Evolutionary conservation across 2,888 invertebrate species (phyloP).

Genomic region (Apoderus coryli): DNA sequence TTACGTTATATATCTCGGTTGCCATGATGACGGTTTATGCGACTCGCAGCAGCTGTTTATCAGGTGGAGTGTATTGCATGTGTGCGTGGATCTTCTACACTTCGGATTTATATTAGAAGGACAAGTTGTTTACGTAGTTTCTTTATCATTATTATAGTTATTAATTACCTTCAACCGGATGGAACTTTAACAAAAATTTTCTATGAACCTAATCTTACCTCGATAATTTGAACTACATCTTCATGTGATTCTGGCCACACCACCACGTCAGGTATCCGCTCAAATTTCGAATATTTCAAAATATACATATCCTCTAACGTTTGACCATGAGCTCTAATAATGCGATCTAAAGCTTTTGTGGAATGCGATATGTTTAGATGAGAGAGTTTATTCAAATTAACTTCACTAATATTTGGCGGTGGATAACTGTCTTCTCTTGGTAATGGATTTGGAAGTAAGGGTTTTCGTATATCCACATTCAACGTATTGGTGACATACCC

Average conservation of each 20-base stretch:
- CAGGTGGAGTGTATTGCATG: too few relatives aligned
- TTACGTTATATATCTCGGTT: too few relatives aligned
- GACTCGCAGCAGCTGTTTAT: too few relatives aligned
- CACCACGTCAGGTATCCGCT: conserved; percentile 84
- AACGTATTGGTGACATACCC: conserved; percentile 67
- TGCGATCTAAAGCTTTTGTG: conserved; percentile 56
- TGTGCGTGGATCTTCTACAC: too few relatives aligned
- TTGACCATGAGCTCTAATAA: conserved; percentile 85
- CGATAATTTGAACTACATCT: conserved; percentile 71
- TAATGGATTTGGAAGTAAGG: conserved; percentile 38
- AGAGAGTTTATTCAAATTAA: conserved; percentile 44
- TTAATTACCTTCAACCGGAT: too few relatives aligned
- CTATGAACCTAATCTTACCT: too few relatives aligned
- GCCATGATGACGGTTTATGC: too few relatives aligned
- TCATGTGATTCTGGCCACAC: conserved; percentile 82
- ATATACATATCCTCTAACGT: conserved; percentile 79
- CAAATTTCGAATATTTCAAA: conserved; percentile 56
- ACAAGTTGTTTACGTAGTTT: too few relatives aligned
- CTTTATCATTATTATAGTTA: too few relatives aligned
- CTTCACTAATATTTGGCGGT: conserved; percentile 44
- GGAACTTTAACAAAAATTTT: too few relatives aligned
- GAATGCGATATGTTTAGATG: conserved; percentile 44
- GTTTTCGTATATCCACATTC: conserved; percentile 43
- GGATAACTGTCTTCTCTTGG: conserved; percentile 43
- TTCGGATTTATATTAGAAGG: too few relatives aligned